Base-by-base conservation (phyloP, 2,113 vertebrate genomes). In the Hoplias malabaricus region DNA sequence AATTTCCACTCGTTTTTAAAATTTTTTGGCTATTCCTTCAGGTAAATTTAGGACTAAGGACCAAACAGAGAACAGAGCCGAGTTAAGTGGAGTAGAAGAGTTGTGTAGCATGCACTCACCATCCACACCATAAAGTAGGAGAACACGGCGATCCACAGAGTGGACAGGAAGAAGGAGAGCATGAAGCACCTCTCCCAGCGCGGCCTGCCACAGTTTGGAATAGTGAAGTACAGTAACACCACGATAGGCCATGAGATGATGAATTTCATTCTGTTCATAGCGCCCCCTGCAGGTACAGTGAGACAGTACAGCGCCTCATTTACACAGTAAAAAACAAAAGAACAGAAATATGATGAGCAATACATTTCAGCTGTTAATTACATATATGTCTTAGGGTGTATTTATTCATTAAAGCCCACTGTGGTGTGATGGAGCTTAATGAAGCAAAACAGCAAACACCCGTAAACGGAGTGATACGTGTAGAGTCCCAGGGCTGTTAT, bases 91-190 rank as follows among this genome's bases (percentile, higher is more conserved):
- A n/a, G n/a, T n/a, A 40, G 23, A 25, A 25, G 10, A 23, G 13
- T 11, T 42, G 27, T 31, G n/a, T 50, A 48, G 63, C 40, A 12
- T 7, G 31, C 27, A 81, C 95, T 91, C 83, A 96, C 95, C 95
- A 96, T 93, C 95, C 95, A 96, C 81, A 96, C 95, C 95, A 96
- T 96, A 74, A 95, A 73, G 83, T 96, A 96, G 75, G 95, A 96
- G 85, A 95, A 96, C 81, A 95, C 71, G 0, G 94, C 95, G 5
- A 96, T 96, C 95, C 95, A 96, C 59, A 96, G 4, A 0, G 95
- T 96, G 69, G 95, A 94, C 0, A 93, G 87, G 77, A 94, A 0
- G 21, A 96, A 96, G 2, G 94, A 94, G 27, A 94, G 6, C 94
- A 96, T 94, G 86, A 95, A 96, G 77, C 70, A 93, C 7, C 70